These are phyloP conservation scores for Hydrophis major DNA, from an alignment of 2,797 vertebrate species.

Conservation along the genomic window DNA sequence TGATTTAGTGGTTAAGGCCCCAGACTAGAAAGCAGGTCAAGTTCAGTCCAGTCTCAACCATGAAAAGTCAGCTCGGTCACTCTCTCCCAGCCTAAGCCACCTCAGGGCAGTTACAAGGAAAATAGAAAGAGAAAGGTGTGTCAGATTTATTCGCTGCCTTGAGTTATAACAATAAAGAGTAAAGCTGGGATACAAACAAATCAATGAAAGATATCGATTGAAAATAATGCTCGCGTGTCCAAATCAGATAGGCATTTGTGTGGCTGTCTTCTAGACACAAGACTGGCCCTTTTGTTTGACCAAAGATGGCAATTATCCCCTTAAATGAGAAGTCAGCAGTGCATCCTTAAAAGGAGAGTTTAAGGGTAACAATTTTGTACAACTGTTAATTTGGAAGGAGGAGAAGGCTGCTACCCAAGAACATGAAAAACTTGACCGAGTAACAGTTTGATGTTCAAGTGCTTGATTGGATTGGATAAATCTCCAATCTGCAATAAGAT, in stretches of 20 bases:
- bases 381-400: background rate
- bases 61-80: background rate
- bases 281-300: background rate
- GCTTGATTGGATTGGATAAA: background rate
- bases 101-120: background rate
- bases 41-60: background rate
- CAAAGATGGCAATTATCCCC: slow-evolving; percentile 1
- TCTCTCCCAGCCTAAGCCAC: background rate
- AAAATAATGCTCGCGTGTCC: background rate
- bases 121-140: background rate
- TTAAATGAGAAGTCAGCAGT: background rate
- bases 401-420: background rate
- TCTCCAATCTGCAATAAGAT: background rate
- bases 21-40: background rate
- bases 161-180: background rate
- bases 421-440: background rate
- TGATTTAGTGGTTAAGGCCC: background rate
- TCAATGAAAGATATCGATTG: background rate
- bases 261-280: background rate
- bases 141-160: background rate
- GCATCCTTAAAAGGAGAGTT: background rate
- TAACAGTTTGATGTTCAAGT: background rate
- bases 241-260: background rate
- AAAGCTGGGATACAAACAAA: background rate
- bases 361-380: slow-evolving; percentile 3